Conservation (phyloP, 2,113 vertebrate species). For the Triplophysa tibetana region DNA sequence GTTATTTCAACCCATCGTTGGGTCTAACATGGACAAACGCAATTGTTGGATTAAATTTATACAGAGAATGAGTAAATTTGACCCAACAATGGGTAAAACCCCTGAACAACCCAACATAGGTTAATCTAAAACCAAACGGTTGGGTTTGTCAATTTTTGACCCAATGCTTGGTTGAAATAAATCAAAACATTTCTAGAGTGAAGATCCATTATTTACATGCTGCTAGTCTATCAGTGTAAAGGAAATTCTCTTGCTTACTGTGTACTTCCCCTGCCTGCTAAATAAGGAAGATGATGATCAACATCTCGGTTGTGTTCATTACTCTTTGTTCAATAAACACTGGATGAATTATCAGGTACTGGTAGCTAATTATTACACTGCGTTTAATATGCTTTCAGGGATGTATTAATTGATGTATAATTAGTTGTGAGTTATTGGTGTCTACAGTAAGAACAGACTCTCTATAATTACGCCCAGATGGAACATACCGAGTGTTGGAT, state of each 20-base stretch:
- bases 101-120: no score
- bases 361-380: slow-evolving; percentile 51
- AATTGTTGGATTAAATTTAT: no score
- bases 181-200: no score
- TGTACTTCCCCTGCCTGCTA: slow-evolving; percentile 22
- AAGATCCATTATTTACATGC: no score
- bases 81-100: no score
- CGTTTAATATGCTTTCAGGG: slow-evolving; percentile 55
- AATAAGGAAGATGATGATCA: slow-evolving; percentile 39
- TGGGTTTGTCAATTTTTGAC: no score
- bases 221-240: slow-evolving; percentile 8
- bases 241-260: neutral
- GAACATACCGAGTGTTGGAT: slow-evolving; percentile 44
- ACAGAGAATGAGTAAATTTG: no score
- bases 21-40: no score
- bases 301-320: slow-evolving; percentile 44
- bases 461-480: slow-evolving; percentile 54
- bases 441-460: slow-evolving; percentile 50
- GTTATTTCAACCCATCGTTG: no score
- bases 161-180: no score
- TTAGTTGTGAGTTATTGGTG: slow-evolving; percentile 55
- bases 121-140: no score
- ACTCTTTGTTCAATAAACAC: slow-evolving; percentile 46
- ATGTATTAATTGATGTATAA: slow-evolving; percentile 58
- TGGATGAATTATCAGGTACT: slow-evolving; percentile 51